Conservation (phyloP, 2,888 invertebrate species). For the Harpalus rufipes region DNA sequence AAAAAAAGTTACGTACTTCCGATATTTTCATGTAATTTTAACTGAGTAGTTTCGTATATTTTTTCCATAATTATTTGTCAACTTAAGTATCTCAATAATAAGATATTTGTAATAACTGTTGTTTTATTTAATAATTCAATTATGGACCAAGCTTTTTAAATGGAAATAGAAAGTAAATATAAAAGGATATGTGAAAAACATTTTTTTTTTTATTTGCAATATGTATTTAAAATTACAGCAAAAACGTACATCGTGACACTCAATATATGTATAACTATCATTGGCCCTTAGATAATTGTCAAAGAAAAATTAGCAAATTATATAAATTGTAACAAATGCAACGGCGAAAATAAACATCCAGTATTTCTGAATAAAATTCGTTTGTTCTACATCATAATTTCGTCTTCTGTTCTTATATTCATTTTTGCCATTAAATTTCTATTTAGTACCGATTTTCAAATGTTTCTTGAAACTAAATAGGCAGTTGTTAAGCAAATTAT, state of each 20-base stretch:
- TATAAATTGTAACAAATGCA: constrained; percentile 69
- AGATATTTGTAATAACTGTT: too few species aligned
- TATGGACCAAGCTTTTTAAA: constrained; percentile 30
- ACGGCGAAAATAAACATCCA: constrained; percentile 77
- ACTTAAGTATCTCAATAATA: too few species aligned
- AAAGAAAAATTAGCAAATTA: constrained; percentile 40
- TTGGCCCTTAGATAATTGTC: neutral
- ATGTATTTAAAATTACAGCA: too few species aligned
- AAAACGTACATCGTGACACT: neutral
- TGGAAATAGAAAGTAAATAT: too few species aligned
- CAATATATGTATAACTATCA: neutral
- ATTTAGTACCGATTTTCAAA: too few species aligned
- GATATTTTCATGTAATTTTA: too few species aligned
- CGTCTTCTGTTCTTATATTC: constrained; percentile 79
- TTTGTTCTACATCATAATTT: constrained; percentile 74
- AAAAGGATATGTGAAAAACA: neutral
- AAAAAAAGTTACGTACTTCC: constrained; percentile 61
- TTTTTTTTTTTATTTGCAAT: neutral
- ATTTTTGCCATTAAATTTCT: constrained; percentile 85
- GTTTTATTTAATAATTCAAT: too few species aligned
- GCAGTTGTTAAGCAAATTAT: too few species aligned
- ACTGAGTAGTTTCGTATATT: too few species aligned
- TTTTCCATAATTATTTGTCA: too few species aligned
- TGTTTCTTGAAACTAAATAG: too few species aligned
- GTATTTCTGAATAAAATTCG: constrained; percentile 76